phyloP scores from a whole-genome alignment of 2,888 invertebrate genomes.

The Idaea straminata region DNA sequence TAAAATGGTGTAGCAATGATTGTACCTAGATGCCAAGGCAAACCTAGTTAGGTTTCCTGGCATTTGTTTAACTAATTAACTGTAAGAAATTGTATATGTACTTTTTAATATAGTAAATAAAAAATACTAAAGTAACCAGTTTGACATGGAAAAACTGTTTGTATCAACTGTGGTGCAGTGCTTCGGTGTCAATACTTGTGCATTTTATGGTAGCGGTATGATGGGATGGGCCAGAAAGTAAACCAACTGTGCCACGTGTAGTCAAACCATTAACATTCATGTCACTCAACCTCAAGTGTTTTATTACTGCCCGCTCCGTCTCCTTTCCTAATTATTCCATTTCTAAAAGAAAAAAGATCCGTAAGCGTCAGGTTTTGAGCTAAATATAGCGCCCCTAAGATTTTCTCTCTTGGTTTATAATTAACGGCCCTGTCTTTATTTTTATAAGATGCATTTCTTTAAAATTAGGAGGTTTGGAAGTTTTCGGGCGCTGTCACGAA shows the following conservation, averaged over 20 bases:
- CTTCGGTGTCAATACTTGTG: not conserved
- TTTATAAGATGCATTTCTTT: constrained; percentile 41
- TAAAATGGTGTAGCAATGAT: too few relatives aligned
- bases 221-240: constrained; percentile 1
- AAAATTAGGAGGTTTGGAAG: constrained; percentile 25
- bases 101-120: too few relatives aligned
- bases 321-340: constrained; percentile 74
- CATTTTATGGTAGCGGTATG: not conserved
- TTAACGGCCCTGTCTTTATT: constrained; percentile 53
- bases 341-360: constrained; percentile 57
- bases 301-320: constrained; percentile 68
- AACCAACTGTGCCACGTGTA: constrained; percentile 34
- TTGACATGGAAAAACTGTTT: too few relatives aligned
- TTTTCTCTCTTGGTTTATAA: constrained; percentile 47
- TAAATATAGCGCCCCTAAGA: constrained; percentile 71
- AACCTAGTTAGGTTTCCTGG: too few relatives aligned
- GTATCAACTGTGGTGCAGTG: too few relatives aligned
- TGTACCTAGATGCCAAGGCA: too few relatives aligned
- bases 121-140: too few relatives aligned
- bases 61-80: too few relatives aligned
- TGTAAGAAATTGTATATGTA: too few relatives aligned
- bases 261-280: constrained; percentile 27
- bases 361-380: constrained; percentile 68
- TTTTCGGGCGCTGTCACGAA: constrained; percentile 18
- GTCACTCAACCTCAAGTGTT: constrained; percentile 69